A percentile compares a stretch with the other conserved stretches of the same genome.
Conservation (phyloP, 2,888 invertebrate genomes). For the Caenorhabditis japonica region DNA sequence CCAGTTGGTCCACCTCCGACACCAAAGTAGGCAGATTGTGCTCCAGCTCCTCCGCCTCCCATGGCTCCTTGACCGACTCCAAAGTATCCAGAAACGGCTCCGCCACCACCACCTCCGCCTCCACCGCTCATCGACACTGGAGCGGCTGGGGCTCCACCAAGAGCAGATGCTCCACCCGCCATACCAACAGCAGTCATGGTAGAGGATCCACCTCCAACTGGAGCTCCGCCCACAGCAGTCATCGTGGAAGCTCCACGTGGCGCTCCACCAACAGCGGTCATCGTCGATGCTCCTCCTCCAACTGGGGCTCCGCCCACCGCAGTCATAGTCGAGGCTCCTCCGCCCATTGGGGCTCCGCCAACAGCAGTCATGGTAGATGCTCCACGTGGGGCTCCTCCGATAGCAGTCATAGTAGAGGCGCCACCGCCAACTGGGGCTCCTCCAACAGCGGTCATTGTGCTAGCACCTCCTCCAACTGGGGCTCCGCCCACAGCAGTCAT, state of each 20-base stretch:
- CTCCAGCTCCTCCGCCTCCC: slow-evolving; percentile 31
- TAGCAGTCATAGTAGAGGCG: slow-evolving; percentile 50
- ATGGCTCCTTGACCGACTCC: slow-evolving; percentile 55
- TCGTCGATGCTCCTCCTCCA: slow-evolving; percentile 49
- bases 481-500: slow-evolving; percentile 39
- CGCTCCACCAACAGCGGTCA: slow-evolving; percentile 60
- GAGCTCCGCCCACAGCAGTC: slow-evolving; percentile 58
- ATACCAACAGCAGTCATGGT: slow-evolving; percentile 62
- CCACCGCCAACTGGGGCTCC: slow-evolving; percentile 41
- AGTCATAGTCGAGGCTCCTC: slow-evolving; percentile 34
- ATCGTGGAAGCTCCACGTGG: slow-evolving; percentile 53
- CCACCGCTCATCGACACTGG: slow-evolving; percentile 31
- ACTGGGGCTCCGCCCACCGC: slow-evolving; percentile 35
- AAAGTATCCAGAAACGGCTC: slow-evolving; percentile 48
- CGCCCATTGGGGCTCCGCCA: slow-evolving; percentile 38
- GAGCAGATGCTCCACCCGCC: slow-evolving; percentile 44
- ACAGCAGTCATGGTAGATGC: slow-evolving; percentile 43
- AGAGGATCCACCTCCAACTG: slow-evolving; percentile 29
- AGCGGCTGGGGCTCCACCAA: slow-evolving; percentile 51
- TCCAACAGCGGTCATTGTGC: slow-evolving; percentile 49
- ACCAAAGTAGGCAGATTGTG: slow-evolving; percentile 55
- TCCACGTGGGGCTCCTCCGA: slow-evolving; percentile 36
- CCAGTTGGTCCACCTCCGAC: slow-evolving; percentile 47
- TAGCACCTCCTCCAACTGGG: slow-evolving; percentile 15
- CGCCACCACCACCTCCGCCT: slow-evolving; percentile 35